Evolutionary conservation across 2,888 invertebrate species (phyloP), one percentile per base, ranked within the genome.

Genomic region (Drosophila emarginata): DNA sequence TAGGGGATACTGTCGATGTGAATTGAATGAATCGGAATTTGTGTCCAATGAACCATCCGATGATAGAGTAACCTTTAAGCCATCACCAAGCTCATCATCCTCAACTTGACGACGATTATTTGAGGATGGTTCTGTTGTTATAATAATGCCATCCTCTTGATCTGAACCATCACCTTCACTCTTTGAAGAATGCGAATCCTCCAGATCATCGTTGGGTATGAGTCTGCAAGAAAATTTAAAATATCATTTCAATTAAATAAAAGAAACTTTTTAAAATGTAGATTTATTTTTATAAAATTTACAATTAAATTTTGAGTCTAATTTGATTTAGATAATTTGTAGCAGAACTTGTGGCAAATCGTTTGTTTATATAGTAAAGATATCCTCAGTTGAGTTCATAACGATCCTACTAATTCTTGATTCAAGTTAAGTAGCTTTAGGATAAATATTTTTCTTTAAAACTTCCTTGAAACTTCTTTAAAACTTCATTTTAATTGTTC

Each of bases 121-220:
- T 45, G 45, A 2, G 0, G 45, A 45, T 45, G 45, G 21, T 21
- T 45, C 45, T 12, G 21, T 45, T 45, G 45, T 11, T 21, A 45
- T 45, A 14, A 45, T 11, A 28, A 80, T 67, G 77, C 90, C 92
- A 64, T 94, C 94, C 69, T 94, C 94, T 80, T 94, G 94, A 72
- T 95, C 94, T 69, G 95, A 94, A 54, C 93, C 94, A 87, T 94
- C 95, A 54, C 93, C 94, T 83, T 94, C 95, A 90, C 95, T 95
- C 91, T 95, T 96, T 83, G 96, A 95, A 77, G 96, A 96, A 71
- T 94, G 94, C 32, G 96, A 95, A 45, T 96, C 96, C 74, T 95
- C 95, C n/a, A 91, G 71, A 91, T 96, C 96, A 86, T 97, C 97
- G 89, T 96, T 93, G 94, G 96, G 97, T 91, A 97, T 96, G 90